A percentile compares a stretch with the other conserved stretches of the same genome.
These are phyloP conservation scores for Phalanger gymnotis DNA, from an alignment of 2,797 vertebrate genomes.

Conservation along the genomic window DNA sequence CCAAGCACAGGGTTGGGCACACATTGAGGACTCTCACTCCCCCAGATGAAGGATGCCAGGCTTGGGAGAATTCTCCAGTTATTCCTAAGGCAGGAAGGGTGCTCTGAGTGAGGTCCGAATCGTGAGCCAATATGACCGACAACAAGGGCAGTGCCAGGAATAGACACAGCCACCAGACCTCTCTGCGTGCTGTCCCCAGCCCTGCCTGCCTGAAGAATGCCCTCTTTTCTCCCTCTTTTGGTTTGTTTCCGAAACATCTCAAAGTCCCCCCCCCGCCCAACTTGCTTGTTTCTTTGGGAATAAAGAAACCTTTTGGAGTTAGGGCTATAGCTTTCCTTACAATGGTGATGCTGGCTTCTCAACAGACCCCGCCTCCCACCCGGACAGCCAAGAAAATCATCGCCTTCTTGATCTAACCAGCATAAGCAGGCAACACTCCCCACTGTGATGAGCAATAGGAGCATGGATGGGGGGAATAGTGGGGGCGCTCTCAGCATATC, in stretches of 20 bases:
- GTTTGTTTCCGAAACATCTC: constrained; percentile 1
- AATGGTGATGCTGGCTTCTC: neutral
- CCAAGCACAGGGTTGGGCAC: neutral
- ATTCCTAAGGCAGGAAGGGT: constrained; percentile 73
- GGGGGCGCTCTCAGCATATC: neutral
- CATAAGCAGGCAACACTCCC: neutral
- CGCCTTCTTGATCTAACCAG: neutral
- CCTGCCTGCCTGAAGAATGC: constrained; percentile 66
- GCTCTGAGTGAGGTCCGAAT: constrained; percentile 33
- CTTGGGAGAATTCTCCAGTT: constrained; percentile 47
- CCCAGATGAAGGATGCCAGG: neutral
- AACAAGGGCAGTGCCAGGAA: constrained; percentile 80
- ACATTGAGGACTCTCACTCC: neutral
- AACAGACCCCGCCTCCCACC: fast-evolving
- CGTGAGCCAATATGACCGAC: constrained; percentile 58
- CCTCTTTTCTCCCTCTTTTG: constrained; percentile 46
- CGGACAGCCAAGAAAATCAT: neutral
- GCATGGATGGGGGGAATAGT: neutral
- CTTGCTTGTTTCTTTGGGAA: neutral
- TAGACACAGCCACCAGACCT: constrained; percentile 70
- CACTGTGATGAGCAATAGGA: neutral
- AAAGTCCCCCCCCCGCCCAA: neutral
- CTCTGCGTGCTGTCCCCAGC: constrained; percentile 25
- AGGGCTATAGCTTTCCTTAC: neutral
- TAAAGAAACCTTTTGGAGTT: neutral